Conservation (phyloP, 2,113 vertebrate species). For the Saccopteryx bilineata region DNA sequence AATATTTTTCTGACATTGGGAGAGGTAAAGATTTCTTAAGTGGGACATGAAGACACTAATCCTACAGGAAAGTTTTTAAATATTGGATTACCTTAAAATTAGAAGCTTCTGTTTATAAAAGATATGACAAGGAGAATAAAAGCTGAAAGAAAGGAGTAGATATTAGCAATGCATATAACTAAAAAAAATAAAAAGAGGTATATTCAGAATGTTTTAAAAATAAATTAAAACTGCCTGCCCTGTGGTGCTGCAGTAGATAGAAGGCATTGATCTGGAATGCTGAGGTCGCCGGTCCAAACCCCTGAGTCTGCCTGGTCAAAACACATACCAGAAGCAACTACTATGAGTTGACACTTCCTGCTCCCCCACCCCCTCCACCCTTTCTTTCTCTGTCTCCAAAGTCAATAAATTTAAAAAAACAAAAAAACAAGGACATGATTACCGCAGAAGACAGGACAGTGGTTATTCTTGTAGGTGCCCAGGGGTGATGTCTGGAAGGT, state of each 20-base stretch:
- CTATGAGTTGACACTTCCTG: too few relatives aligned
- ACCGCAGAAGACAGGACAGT: not conserved
- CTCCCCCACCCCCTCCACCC: too few relatives aligned
- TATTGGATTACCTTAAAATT: not conserved
- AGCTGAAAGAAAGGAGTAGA: not conserved
- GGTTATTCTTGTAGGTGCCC: not conserved
- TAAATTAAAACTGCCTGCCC: not conserved
- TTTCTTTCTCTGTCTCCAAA: too few relatives aligned
- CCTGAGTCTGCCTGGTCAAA: too few relatives aligned
- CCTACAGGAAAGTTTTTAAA: not conserved
- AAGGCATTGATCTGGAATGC: too few relatives aligned
- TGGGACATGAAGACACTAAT: not conserved
- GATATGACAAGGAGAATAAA: not conserved
- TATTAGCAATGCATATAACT: not conserved
- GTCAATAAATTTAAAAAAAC: too few relatives aligned
- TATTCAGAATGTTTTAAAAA: not conserved
- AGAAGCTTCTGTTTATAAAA: constrained; percentile 4
- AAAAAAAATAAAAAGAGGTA: not conserved
- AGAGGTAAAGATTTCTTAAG: not conserved
- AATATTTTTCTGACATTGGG: not conserved
- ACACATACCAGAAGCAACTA: too few relatives aligned
- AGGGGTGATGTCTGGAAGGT: not conserved
- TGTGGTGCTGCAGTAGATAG: too few relatives aligned
- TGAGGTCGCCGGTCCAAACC: too few relatives aligned
- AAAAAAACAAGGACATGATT: not conserved